phyloP scores from a whole-genome alignment of 2,888 invertebrate genomes.

The Pristionchus fissidentatus region DNA sequence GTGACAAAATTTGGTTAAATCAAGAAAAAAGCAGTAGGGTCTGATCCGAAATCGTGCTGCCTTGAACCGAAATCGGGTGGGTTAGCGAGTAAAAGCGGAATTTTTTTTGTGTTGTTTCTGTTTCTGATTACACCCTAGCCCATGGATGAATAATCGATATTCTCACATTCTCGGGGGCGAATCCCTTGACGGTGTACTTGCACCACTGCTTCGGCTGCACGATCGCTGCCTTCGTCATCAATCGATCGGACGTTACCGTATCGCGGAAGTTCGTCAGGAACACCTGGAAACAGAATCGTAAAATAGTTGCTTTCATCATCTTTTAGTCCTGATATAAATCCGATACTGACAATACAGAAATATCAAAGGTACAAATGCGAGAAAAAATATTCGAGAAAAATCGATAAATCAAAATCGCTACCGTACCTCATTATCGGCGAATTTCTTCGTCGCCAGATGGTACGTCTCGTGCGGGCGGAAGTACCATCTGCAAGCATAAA shows the following conservation, averaged over 20 bases:
- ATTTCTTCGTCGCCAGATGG: conserved; percentile 93
- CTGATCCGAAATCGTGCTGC: too few relatives aligned
- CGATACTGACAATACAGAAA: neutral
- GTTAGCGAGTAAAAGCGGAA: too few relatives aligned
- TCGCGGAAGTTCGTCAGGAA: conserved; percentile 93
- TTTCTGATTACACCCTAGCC: too few relatives aligned
- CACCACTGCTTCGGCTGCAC: conserved; percentile 94
- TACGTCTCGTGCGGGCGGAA: conserved; percentile 94
- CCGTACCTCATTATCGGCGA: conserved; percentile 84
- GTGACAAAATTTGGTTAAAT: too few relatives aligned
- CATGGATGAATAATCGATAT: too few relatives aligned
- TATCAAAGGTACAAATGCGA: neutral
- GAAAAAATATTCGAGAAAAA: neutral
- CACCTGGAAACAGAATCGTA: conserved; percentile 78
- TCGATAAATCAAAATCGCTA: neutral
- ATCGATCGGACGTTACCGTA: conserved; percentile 87
- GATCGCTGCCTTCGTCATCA: conserved; percentile 76
- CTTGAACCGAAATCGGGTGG: too few relatives aligned
- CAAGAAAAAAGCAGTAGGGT: too few relatives aligned
- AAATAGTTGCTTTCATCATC: neutral
- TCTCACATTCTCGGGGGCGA: conserved; percentile 58
- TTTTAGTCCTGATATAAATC: conserved; percentile 17
- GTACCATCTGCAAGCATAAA: conserved; percentile 81
- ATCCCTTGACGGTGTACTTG: conserved; percentile 85
- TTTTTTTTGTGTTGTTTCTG: too few relatives aligned